Evolutionary conservation across 2,888 invertebrate species (phyloP), one percentile per base, ranked within the genome.

Genomic region (Drosophila antonietae): DNA sequence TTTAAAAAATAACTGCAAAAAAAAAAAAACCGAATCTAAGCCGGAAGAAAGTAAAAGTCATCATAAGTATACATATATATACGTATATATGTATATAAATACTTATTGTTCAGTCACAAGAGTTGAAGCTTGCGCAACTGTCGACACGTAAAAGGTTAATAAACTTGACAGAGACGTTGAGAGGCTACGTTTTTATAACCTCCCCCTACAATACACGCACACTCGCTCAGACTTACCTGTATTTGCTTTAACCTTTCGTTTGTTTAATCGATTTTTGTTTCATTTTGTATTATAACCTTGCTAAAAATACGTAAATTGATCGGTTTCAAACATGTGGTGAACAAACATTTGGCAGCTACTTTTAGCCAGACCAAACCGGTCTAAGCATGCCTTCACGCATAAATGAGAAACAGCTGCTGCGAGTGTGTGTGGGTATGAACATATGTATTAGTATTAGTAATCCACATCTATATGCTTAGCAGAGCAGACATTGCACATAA

Each of bases 21-120:
- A 67, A 64, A 12, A 63, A 73, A 69, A 67, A 64, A 61, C 14
- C 18, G 58, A 70, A 74, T 44, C 71, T 74, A 72, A 75, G 39
- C 78, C 78, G 79, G 79, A 79, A 73, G 75, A 83, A 85, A 83
- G 85, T 85, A 83, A 83, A 85, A 81, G 83, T 81, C 53, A 33
- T 66, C 20, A 39, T n/a, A 55, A 64, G 39, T 59, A 47, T 37
- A 35, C 12, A 58, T 8, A 58, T 43, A 49, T n/a, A 47, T 12
- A 47, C 18, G 37, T 37, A 31, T 46, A 47, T 43, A 35, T 47
- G 7, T 59, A 47, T 55, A 59, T 18, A 23, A 35, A 59, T 20
- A 49, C 23, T 53, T 57, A 65, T 58, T 64, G 59, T 60, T 59
- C 37, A 60, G 41, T 15, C 20, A 33, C 43, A 53, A 59, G 60